Conservation (phyloP, 2,113 vertebrate species). For the Megaptera novaeangliae region DNA sequence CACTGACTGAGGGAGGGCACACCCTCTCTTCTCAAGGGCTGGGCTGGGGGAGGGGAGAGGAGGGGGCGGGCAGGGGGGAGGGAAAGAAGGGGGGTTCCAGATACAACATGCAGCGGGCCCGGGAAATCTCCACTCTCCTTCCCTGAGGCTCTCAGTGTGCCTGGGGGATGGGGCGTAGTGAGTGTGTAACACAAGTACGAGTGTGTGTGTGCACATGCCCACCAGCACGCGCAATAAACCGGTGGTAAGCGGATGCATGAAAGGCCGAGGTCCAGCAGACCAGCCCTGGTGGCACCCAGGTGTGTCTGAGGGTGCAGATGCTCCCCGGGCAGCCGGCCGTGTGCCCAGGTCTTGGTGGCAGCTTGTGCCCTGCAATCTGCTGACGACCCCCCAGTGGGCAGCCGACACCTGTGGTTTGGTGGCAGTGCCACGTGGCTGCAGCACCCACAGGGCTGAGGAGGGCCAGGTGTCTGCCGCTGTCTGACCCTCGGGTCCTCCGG, state of each 20-base stretch:
- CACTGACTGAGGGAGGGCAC: not conserved
- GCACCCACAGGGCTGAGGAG: rapidly evolving
- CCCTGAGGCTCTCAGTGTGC: rapidly evolving
- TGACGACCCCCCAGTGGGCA: rapidly evolving
- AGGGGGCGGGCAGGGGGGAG: rapidly evolving
- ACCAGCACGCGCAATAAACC: rapidly evolving
- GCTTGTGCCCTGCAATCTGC: not conserved
- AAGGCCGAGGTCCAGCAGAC: not conserved
- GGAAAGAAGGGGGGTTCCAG: not conserved
- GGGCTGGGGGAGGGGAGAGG: no score
- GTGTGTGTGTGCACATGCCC: not conserved
- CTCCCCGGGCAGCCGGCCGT: rapidly evolving
- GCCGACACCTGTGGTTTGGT: not conserved
- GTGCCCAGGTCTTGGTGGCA: not conserved
- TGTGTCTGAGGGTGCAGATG: not conserved
- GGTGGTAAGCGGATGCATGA: rapidly evolving
- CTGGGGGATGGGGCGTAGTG: not conserved
- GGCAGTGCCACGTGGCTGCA: no score
- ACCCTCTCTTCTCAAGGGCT: not conserved
- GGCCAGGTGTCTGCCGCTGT: not conserved
- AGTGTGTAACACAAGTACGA: not conserved
- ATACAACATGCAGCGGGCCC: rapidly evolving
- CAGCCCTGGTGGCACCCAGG: rapidly evolving
- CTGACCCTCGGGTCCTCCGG: rapidly evolving
- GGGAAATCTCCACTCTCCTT: no score